Evolutionary conservation across 2,113 vertebrate genomes (phyloP).

Genomic region (Neodontobutis hainanensis): DNA sequence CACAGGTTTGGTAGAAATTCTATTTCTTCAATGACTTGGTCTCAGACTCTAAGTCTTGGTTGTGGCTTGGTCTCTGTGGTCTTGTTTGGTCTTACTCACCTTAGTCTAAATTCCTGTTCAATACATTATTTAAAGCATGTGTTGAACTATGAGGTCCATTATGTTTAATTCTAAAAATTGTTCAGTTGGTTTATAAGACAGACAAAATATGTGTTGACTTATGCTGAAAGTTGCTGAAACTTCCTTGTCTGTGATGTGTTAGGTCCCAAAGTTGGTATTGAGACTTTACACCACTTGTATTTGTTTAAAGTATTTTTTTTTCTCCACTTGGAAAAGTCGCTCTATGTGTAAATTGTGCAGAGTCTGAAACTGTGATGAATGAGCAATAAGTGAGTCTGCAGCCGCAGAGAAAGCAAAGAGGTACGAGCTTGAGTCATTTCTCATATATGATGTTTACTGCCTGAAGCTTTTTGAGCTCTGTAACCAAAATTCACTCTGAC

Average conservation of each 20-base stretch:
- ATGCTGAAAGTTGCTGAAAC: not conserved
- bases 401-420: not conserved
- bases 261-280: not conserved
- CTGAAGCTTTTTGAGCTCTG: conserved; percentile 51
- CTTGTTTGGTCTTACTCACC: no score
- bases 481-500: conserved; percentile 62
- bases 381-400: conserved; percentile 9
- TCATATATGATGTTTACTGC: conserved; percentile 48
- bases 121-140: no score
- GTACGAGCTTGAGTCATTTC: conserved; percentile 17
- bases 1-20: no score
- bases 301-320: conserved; percentile 1
- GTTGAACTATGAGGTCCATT: no score
- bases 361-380: conserved; percentile 27
- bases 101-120: no score
- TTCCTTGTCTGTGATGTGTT: not conserved
- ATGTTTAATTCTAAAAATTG: no score
- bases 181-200: no score
- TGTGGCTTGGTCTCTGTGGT: no score
- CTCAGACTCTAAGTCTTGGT: no score
- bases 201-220: not conserved
- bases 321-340: not conserved
- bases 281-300: not conserved
- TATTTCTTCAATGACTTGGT: no score
- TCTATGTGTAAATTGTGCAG: not conserved